phyloP scores from a whole-genome alignment of 2,888 invertebrate species.

The Spisula subtruncata region DNA sequence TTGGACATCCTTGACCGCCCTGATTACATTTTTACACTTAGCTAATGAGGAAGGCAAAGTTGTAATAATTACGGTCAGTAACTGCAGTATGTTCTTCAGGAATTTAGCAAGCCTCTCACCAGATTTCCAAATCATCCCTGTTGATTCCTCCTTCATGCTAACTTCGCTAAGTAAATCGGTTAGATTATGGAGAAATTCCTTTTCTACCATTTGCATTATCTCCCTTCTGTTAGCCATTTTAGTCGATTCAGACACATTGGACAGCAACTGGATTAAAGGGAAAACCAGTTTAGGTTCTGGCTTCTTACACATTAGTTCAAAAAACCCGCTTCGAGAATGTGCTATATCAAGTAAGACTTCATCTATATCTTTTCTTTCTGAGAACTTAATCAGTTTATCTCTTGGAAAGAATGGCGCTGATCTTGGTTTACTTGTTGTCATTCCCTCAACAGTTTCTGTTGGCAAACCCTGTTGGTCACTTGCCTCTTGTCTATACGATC shows the following conservation, averaged over 20 bases:
- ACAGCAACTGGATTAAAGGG: not conserved
- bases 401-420: not conserved
- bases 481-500: not conserved
- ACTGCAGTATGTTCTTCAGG: constrained; percentile 51
- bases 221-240: constrained; percentile 49
- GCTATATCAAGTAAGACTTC: constrained; percentile 59
- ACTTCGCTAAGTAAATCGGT: constrained; percentile 54
- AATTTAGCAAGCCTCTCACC: constrained; percentile 33
- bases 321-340: constrained; percentile 64
- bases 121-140: constrained; percentile 28
- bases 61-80: constrained; percentile 43
- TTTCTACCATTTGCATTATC: constrained; percentile 53
- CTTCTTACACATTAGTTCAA: constrained; percentile 52
- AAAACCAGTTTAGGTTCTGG: constrained; percentile 15
- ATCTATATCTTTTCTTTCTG: constrained; percentile 52
- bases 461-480: not conserved
- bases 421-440: not conserved
- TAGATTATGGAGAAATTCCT: constrained; percentile 49
- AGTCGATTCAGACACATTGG: constrained; percentile 55
- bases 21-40: constrained; percentile 38
- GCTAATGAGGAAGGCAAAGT: constrained; percentile 47
- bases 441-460: not conserved
- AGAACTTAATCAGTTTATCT: constrained; percentile 29
- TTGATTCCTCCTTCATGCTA: constrained; percentile 34
- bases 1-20: constrained; percentile 32